Evolutionary conservation across 2,888 invertebrate genomes (phyloP).

Genomic region (Hipparchia semele): DNA sequence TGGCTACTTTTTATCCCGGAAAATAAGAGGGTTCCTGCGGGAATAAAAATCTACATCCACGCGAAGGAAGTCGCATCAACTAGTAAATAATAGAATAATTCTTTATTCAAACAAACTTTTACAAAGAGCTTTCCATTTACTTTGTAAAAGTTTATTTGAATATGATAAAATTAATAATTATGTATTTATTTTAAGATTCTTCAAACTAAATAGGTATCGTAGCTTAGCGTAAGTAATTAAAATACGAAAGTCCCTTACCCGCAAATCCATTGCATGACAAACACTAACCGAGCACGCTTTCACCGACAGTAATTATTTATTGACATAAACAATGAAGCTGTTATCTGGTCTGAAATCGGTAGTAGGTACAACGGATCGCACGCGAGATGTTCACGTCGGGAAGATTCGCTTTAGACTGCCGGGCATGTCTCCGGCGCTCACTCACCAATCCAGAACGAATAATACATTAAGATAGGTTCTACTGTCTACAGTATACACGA

Average conservation of each 20-base stretch:
- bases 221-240: neutral
- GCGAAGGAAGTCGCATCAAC: no score
- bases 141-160: no score
- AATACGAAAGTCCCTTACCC: conserved; percentile 53
- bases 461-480: conserved; percentile 7
- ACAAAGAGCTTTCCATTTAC: no score
- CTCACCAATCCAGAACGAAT: conserved; percentile 16
- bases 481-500: conserved; percentile 1
- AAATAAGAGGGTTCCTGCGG: no score
- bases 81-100: no score
- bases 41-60: no score
- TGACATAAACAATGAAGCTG: neutral
- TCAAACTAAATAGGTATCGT: no score
- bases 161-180: no score
- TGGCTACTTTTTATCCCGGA: no score
- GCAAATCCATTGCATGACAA: conserved; percentile 66
- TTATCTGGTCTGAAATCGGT: neutral
- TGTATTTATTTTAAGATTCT: no score
- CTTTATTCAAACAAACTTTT: no score
- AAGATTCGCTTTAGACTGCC: conserved; percentile 26
- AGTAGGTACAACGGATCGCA: conserved; percentile 7
- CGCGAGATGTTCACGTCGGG: conserved; percentile 27
- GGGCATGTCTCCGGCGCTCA: conserved; percentile 13
- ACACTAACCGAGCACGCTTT: conserved; percentile 52
- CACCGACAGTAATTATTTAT: conserved; percentile 13